Base-by-base conservation (phyloP, 2,888 invertebrate genomes). In the Luperina nickerlii region DNA sequence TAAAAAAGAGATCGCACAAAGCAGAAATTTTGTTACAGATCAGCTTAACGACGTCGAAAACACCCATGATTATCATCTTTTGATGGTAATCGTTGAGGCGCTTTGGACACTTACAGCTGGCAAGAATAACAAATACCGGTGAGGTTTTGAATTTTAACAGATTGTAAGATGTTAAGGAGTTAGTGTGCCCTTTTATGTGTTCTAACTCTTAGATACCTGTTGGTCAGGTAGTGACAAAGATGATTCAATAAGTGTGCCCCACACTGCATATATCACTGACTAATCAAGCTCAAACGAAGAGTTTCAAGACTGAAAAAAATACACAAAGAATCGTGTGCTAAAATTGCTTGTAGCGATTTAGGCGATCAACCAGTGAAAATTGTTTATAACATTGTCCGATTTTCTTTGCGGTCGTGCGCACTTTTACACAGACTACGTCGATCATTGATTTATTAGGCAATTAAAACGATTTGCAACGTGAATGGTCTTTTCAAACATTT, bases 11-110 rank as follows among this genome's bases (percentile, higher is more conserved):
- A 96, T 95, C 96, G 97, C 97, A 96, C 94, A 96, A 96, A 93
- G 94, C 93, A 95, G 95, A 92, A 92, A 96, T 97, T 96, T 95
- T 97, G 96, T 97, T 97, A 93, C 97, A 97, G 97, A 96, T 97
- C 96, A 97, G 96, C 96, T 95, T 97, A 95, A 95, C 97, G 94
- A 97, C 97, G 94, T 97, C 97, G 96, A 97, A 97, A 97, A 97
- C 97, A 95, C 97, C 97, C 88, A 97, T 97, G 97, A 96, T 97
- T 95, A 97, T 97, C 96, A 97, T 97, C 96, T 96, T 97, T 96
- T 97, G 97, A 97, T 97, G 96, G 95, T 96, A 96, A 94, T 96
- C 93, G 92, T 93, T 95, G 95, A 94, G 96, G 96, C 95, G 96
- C 95, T 95, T 95, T 95, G 96, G 96, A 96, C 94, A 92, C 92